phyloP scores from a whole-genome alignment of 1,140 invertebrate genomes.

The Brachionus manjavacas region DNA sequence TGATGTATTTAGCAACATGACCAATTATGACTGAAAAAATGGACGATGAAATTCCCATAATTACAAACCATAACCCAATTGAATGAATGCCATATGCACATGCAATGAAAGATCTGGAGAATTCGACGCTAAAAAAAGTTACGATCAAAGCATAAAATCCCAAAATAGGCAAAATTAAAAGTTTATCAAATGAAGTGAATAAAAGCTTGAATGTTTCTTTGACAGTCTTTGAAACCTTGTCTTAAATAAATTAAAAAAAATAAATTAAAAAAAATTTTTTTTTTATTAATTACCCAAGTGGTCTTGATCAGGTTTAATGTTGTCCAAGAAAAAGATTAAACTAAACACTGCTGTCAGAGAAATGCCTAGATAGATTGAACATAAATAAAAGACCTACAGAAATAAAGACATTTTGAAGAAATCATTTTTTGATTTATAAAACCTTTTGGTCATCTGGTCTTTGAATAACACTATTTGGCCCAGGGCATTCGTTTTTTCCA shows the following conservation, averaged over 20 bases:
- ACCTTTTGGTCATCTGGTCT: slow-evolving; percentile 1
- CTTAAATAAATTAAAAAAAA: neutral
- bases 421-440: too few relatives aligned
- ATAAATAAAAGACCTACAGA: neutral
- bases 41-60: neutral
- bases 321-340: neutral
- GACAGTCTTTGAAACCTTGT: neutral
- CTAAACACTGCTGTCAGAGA: neutral
- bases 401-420: neutral
- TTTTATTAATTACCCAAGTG: neutral
- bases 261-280: neutral
- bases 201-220: neutral
- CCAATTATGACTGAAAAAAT: neutral
- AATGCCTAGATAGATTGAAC: neutral
- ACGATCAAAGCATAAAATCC: neutral
- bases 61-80: slow-evolving; percentile 7
- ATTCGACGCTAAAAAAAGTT: neutral
- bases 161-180: neutral
- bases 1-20: neutral
- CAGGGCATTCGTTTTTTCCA: slow-evolving; percentile 6
- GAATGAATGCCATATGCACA: slow-evolving; percentile 23
- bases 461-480: neutral
- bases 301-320: slow-evolving; percentile 1
- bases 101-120: slow-evolving; percentile 21
- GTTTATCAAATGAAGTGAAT: neutral